A percentile compares a stretch with the other conserved stretches of the same genome.
Conservation (phyloP, 2,888 invertebrate species). For the Meloe dianella region DNA sequence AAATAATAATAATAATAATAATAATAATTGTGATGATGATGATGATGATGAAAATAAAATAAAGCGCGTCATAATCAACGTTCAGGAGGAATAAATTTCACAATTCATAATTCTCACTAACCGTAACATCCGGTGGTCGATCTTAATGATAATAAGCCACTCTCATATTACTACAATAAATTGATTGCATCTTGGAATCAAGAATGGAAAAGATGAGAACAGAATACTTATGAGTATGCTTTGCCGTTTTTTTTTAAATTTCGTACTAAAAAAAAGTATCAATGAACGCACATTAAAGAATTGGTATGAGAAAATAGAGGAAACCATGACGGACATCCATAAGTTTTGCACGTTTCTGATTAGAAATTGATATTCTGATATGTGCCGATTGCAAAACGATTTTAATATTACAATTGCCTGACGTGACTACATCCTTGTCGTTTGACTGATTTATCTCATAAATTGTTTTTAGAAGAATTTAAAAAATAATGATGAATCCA, state of each 20-base stretch:
- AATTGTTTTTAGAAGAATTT: neutral
- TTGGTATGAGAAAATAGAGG: neutral
- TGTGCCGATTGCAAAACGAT: neutral
- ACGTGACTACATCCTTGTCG: slow-evolving; percentile 5
- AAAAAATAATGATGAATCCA: neutral
- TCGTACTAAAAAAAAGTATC: neutral
- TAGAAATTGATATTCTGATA: slow-evolving; percentile 5
- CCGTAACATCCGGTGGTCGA: slow-evolving; percentile 50
- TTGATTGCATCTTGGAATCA: slow-evolving; percentile 13
- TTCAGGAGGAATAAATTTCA: slow-evolving; percentile 51
- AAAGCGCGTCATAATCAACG: slow-evolving; percentile 24
- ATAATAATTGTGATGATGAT: neutral
- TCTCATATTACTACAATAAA: slow-evolving; percentile 15
- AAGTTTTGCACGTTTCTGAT: slow-evolving; percentile 11
- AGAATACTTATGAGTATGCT: slow-evolving; percentile 18
- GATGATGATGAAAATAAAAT: neutral
- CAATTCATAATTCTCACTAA: slow-evolving; percentile 53
- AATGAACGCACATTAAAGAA: neutral
- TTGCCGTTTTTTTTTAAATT: too few relatives aligned
- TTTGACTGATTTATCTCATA: neutral
- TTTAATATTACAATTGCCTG: neutral
- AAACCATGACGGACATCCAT: neutral
- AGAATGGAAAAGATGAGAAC: neutral
- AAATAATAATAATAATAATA: too few relatives aligned
- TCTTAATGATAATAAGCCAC: slow-evolving; percentile 28